Evolutionary conservation across 2,888 invertebrate genomes (phyloP).

Genomic region (Muscina levida): DNA sequence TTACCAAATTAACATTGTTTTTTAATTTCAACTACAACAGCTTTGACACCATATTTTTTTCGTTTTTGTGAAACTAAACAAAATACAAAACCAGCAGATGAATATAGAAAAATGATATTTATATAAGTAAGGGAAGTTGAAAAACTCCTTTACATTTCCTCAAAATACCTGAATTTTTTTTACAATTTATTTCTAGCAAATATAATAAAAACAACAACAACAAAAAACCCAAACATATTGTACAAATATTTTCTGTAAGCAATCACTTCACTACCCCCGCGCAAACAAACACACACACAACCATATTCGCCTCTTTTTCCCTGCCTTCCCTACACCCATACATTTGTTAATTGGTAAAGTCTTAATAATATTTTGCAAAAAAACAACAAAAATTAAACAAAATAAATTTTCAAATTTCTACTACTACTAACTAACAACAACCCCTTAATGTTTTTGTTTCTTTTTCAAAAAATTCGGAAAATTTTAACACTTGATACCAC

Average conservation of each 20-base stretch:
- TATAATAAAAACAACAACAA: not conserved
- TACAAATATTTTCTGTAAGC: slow-evolving; percentile 25
- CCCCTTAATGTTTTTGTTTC: not conserved
- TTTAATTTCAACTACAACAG: not conserved
- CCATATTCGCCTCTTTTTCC: no score
- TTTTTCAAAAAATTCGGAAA: not conserved
- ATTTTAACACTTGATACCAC: slow-evolving; percentile 28
- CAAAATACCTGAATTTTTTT: slow-evolving; percentile 37
- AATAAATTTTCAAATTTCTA: slow-evolving; percentile 12
- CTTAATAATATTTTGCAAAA: no score
- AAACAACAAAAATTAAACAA: no score
- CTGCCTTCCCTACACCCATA: no score
- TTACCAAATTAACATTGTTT: slow-evolving; percentile 19
- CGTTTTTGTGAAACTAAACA: slow-evolving; percentile 1
- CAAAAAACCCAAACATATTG: slow-evolving; percentile 8
- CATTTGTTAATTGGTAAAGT: slow-evolving; percentile 23
- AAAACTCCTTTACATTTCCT: slow-evolving; percentile 16
- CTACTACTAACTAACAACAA: not conserved
- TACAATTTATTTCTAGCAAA: slow-evolving; percentile 15
- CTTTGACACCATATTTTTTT: not conserved
- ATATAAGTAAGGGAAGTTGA: not conserved
- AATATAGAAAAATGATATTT: not conserved
- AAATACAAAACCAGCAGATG: slow-evolving; percentile 1
- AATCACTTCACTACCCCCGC: not conserved
- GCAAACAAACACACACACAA: not conserved